Base-by-base conservation (phyloP, 2,797 vertebrate genomes). In the Chromis chromis region DNA sequence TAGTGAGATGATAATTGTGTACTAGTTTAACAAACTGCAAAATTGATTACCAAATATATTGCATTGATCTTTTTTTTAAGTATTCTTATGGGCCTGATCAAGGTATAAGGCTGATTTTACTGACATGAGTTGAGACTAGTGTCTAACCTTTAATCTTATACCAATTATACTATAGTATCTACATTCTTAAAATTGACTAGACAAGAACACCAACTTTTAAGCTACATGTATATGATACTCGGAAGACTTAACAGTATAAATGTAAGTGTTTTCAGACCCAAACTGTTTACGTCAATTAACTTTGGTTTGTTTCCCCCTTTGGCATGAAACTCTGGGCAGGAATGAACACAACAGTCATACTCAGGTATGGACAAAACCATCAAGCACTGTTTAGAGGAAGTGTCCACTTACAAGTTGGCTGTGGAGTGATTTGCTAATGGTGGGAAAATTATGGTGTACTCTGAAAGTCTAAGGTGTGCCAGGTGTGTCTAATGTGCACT, bases 11-110 rank as follows among this genome's bases (percentile, higher is more conserved):
- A 77, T 76, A 70, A 78, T 64, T 46, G 70, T 39, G 11, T 9
- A 21, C 62, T 74, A 24, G 66, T 74, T 76, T 71, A 67, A 67
- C 25, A 54, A 7, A 31, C 40, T 6, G 13, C 67, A 36, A 39
- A 70, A 70, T 19, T 63, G 19, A 40, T 31, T 4, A 77, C 77
- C 48, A 81, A 70, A 75, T 54, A 31, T 62, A 57, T 61, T 44
- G 61, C 13, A 71, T 65, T 67, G 76, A 68, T 58, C 12, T 55
- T 68, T 44, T 68, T 44, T 63, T 62, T 44, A 48, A 83, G 50
- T 22, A 49, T 42, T 59, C 50, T 76, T 55, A 19, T 50, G 63
- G 58, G 68, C 31, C 69, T 64, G 56, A 74, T 72, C n/a, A 57
- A 59, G 62, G 39, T 53, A 67, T 52, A 36, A 50, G 16, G 19